Evolutionary conservation across 2,797 vertebrate genomes (phyloP), one percentile per base, ranked within the genome.

Genomic region (Alectoris magna): DNA sequence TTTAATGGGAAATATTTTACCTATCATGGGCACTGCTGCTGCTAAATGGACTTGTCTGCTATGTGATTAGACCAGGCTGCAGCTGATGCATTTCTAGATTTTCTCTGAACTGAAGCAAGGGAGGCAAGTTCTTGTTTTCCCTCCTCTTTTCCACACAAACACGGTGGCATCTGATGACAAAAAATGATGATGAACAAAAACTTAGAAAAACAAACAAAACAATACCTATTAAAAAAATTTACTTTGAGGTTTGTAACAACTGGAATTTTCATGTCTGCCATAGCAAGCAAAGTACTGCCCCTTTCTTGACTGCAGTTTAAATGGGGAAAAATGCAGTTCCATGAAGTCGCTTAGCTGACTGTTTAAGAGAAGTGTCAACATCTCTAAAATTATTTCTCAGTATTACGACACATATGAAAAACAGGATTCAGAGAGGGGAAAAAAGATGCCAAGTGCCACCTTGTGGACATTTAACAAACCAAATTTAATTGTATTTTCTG

Each of bases 381-480:
- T 9, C 15, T 58, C 31, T 59, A 39, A 14, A 89, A 86, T 70
- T 26, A 56, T 68, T 86, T 91, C 56, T n/a, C 27, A 34, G 26
- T 5, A 29, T 38, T 84, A 48, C 34, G 41, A 16, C 12, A 86
- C 51, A 15, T 8, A 62, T 34, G 56, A 79, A 92, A 91, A 84
- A 38, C 41, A 75, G 66, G 53, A 70, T n/a, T 76, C 23, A 34
- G 27, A 95, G 29, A 97, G 16, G 82, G 96, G 96, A 93, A 55
- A 71, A 71, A 97, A 95, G 97, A 80, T 94, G 55, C 60, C 95
- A 97, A 97, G 97, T 96, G 97, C 98, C 98, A 97, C 93, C 98
- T 98, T 96, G 98, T 98, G 98, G 98, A 91, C 90, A 88, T 94
- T 81, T 74, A 88, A 78, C 43, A 83, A 68, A 80, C 38, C 14